Conservation (phyloP, 2,888 invertebrate species). For the Matsumyia berberina region DNA sequence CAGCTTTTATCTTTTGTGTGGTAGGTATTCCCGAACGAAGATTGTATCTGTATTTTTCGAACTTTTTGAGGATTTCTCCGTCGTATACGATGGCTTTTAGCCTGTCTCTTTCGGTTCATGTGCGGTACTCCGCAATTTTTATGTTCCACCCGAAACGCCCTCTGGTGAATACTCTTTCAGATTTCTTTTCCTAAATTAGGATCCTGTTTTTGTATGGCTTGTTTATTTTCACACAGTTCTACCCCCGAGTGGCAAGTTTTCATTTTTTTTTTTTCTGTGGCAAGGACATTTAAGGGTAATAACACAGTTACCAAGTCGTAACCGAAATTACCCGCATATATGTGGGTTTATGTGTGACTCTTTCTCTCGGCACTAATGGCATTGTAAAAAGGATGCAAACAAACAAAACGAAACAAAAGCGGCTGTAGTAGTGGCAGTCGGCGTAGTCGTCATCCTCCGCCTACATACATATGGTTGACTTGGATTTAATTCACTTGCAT, state of each 20-base stretch:
- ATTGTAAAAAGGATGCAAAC: constrained; percentile 69
- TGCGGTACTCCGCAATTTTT: constrained; percentile 15
- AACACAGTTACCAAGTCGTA: constrained; percentile 73
- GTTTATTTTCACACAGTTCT: constrained; percentile 51
- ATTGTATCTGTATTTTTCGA: constrained; percentile 5
- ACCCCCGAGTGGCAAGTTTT: constrained; percentile 67
- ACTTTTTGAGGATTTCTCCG: constrained; percentile 11
- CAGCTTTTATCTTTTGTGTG: not conserved
- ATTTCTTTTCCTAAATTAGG: constrained; percentile 47
- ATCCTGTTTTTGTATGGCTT: constrained; percentile 49
- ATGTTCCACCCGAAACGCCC: constrained; percentile 51
- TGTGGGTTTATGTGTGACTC: constrained; percentile 50
- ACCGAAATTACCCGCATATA: constrained; percentile 74
- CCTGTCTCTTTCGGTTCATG: not conserved
- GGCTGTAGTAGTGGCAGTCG: constrained; percentile 17
- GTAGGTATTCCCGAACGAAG: not conserved
- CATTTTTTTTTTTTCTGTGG: constrained; percentile 58
- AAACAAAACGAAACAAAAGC: constrained; percentile 65
- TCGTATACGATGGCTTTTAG: not conserved
- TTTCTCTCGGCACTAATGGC: constrained; percentile 43
- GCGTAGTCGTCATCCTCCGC: constrained; percentile 10
- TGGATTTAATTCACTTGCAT: constrained; percentile 73
- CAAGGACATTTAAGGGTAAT: constrained; percentile 74
- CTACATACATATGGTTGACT: constrained; percentile 50
- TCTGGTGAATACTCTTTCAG: constrained; percentile 51